Evolutionary conservation across 2,888 invertebrate genomes (phyloP).

Genomic region (Nemotelus nigrinus): DNA sequence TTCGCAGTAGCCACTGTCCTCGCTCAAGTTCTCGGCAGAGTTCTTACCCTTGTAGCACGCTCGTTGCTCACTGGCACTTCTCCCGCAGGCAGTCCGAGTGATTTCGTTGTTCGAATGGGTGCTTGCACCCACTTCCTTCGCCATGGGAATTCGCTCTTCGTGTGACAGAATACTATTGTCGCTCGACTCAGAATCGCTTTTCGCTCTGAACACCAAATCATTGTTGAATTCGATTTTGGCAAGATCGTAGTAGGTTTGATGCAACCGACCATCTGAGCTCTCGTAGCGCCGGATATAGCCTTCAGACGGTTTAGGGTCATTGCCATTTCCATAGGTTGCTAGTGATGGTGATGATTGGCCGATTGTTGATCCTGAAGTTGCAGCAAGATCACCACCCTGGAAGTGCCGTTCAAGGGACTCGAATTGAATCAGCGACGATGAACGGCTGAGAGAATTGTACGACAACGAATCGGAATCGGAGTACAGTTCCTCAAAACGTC

Average conservation of each 20-base stretch:
- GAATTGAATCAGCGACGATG: slow-evolving; percentile 85
- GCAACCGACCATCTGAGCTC: slow-evolving; percentile 60
- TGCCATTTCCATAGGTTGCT: slow-evolving; percentile 57
- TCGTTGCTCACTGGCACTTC: slow-evolving; percentile 41
- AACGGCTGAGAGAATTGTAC: slow-evolving; percentile 75
- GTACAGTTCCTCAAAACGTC: slow-evolving; percentile 62
- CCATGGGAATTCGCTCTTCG: slow-evolving; percentile 49
- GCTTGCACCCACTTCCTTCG: slow-evolving; percentile 9
- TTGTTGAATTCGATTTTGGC: slow-evolving; percentile 62
- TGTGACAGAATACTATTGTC: slow-evolving; percentile 54
- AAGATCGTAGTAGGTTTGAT: slow-evolving; percentile 63
- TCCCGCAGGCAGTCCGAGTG: neutral
- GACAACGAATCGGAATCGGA: slow-evolving; percentile 65
- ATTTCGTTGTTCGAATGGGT: neutral
- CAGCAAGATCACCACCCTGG: slow-evolving; percentile 64
- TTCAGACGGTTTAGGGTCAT: slow-evolving; percentile 53
- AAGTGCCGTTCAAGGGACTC: slow-evolving; percentile 82
- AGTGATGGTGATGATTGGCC: slow-evolving; percentile 64
- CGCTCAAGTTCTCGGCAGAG: slow-evolving; percentile 81
- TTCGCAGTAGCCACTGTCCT: slow-evolving; percentile 82
- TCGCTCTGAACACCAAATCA: slow-evolving; percentile 52
- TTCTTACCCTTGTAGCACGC: slow-evolving; percentile 63
- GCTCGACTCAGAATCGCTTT: slow-evolving; percentile 51
- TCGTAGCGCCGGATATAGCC: slow-evolving; percentile 61
- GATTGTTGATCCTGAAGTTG: slow-evolving; percentile 59